Percentiles rank a stretch among this genome's conserved stretches.
phyloP scores from a whole-genome alignment of 1,140 invertebrate species.

The Nasonia longicornis region DNA sequence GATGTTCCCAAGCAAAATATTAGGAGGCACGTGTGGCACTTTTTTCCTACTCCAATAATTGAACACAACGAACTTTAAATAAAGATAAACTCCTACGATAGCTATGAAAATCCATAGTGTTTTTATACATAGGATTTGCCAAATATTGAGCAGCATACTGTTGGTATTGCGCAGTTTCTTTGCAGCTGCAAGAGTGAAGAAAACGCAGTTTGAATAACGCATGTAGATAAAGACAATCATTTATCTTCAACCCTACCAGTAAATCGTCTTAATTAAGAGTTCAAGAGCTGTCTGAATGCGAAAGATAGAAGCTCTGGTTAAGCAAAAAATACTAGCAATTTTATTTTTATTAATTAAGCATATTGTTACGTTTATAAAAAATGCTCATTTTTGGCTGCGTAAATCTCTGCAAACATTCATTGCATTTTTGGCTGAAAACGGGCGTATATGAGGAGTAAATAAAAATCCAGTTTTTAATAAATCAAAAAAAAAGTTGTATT shows the following conservation, averaged over 20 bases:
- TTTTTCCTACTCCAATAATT: constrained; percentile 39
- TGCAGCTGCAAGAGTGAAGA: background rate
- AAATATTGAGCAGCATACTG: background rate
- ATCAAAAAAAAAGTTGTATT: constrained; percentile 37
- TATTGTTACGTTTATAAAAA: no score
- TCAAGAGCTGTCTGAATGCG: background rate
- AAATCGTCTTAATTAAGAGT: no score
- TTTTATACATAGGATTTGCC: background rate
- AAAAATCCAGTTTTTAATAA: background rate
- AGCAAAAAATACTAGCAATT: no score
- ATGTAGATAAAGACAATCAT: background rate
- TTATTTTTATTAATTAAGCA: no score
- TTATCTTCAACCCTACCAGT: background rate
- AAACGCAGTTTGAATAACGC: background rate
- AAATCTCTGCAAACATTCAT: no score
- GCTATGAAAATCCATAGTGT: background rate
- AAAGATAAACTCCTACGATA: constrained; percentile 25
- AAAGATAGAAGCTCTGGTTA: no score
- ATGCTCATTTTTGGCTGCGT: background rate
- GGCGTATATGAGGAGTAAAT: background rate
- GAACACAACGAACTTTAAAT: constrained; percentile 27
- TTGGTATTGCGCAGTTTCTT: background rate
- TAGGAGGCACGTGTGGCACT: constrained; percentile 27
- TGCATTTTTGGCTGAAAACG: background rate
- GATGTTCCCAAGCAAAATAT: constrained; percentile 23